Conservation (phyloP, 2,113 vertebrate species). For the Crotalus tigris region DNA sequence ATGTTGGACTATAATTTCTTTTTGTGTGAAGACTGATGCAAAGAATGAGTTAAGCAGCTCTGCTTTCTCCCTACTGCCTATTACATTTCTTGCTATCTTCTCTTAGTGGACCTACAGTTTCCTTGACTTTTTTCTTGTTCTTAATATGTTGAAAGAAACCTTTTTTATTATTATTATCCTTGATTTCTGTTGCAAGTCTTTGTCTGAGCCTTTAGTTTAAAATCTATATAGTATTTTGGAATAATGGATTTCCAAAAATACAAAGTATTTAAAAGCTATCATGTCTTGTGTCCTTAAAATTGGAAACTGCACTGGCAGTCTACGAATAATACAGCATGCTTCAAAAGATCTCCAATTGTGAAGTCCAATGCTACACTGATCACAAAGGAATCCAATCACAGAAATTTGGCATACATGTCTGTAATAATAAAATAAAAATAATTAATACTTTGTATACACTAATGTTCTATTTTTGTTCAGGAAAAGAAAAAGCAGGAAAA, state of each 20-base stretch:
- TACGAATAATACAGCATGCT: neutral
- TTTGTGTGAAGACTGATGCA: too few relatives aligned
- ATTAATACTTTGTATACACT: neutral
- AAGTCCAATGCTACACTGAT: neutral
- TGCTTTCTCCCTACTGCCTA: too few relatives aligned
- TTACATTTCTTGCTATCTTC: too few relatives aligned
- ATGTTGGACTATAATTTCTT: too few relatives aligned
- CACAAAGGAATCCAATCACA: neutral
- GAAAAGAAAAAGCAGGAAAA: neutral
- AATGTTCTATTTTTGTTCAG: neutral
- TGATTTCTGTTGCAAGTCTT: too few relatives aligned
- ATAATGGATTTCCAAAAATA: neutral
- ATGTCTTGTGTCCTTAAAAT: neutral
- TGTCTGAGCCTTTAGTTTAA: neutral
- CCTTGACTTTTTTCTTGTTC: too few relatives aligned
- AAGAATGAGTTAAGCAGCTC: too few relatives aligned
- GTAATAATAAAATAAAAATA: neutral
- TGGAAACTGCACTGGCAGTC: neutral
- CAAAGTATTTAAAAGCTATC: neutral
- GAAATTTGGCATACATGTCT: neutral
- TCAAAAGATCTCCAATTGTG: neutral
- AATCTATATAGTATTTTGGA: neutral
- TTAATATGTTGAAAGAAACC: too few relatives aligned
- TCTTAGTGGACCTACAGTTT: too few relatives aligned
- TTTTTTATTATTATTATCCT: too few relatives aligned